Base-by-base conservation (phyloP, 2,113 vertebrate species). In the Oncorhynchus nerka region DNA sequence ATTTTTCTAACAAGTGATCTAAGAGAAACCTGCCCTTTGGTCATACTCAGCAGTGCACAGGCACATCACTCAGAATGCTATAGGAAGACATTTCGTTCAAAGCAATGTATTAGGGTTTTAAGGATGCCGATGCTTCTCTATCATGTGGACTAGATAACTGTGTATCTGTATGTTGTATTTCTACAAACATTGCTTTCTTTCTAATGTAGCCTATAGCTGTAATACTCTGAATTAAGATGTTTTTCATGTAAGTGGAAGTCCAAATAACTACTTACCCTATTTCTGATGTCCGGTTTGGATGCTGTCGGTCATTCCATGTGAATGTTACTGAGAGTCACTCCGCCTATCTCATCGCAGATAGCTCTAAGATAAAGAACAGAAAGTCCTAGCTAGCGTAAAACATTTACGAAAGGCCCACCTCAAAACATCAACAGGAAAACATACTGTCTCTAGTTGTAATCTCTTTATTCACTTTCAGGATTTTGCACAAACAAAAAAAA, bases 391-490 rank as follows among this genome's bases (percentile, higher is more conserved):
- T 3, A 12, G 39, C 9, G 11, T 45, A 45, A 45, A 45, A 64
- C n/a, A 64, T 24, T 7, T 9, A n/a, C 9, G 1, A 59, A 61
- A 16, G 57, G 15, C 57, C 57, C n/a, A 20, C 57, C 7, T 15
- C 6, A 59, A n/a, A 66, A 73, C 34, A 12, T 32, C 68, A 69
- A 32, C 15, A 15, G 1, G 16, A 75, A 16, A 65, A 67, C 24
- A 48, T 15, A n/a, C 30, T 2, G 69, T 79, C 70, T 4, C 9
- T 48, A 64, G 78, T 70, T 73, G 34, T 67, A n/a, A 86, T 88
- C 89, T 69, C 24, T 59, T 11, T 86, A 81, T 89, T 88, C 86
- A 57, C 87, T 88, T 45, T 74, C 71, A 87, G 70, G 79, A 77
- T 79, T 16, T 73, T 81, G 61, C 79, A 80, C 85, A 89, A 88